Conservation (phyloP, 1,140 invertebrate species). For the Palaemon carinicauda region DNA sequence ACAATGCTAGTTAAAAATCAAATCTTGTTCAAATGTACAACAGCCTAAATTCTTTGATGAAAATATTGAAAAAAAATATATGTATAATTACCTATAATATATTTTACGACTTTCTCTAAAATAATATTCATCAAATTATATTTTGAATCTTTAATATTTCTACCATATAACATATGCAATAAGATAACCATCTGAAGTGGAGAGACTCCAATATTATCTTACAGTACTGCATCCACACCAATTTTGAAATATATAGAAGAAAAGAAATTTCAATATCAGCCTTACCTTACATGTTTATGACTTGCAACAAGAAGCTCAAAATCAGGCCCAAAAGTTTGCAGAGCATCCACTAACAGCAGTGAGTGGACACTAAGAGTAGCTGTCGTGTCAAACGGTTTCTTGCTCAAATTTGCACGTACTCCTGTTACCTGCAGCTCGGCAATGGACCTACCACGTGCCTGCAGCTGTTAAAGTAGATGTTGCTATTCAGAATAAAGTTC, state of each 20-base stretch:
- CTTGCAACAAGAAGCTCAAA: conserved; percentile 94
- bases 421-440: conserved; percentile 83
- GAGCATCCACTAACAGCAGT: conserved; percentile 88
- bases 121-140: background rate
- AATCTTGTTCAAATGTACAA: too few species aligned
- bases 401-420: conserved; percentile 79
- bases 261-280: too few species aligned
- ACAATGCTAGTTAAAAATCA: too few species aligned
- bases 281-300: conserved; percentile 87
- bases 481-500: background rate
- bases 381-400: conserved; percentile 76
- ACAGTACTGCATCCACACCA: too few species aligned
- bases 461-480: conserved; percentile 62
- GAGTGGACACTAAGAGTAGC: conserved; percentile 89
- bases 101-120: too few species aligned
- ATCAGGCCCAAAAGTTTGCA: conserved; percentile 93
- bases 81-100: too few species aligned
- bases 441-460: conserved; percentile 83
- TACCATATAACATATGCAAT: background rate
- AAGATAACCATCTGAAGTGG: too few species aligned
- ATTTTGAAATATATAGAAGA: too few species aligned
- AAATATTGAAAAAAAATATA: too few species aligned
- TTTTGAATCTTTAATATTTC: background rate
- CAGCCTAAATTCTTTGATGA: too few species aligned
- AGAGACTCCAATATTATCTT: too few species aligned